Evolutionary conservation across 2,888 invertebrate genomes (phyloP).

Genomic region (Macrophya alboannulata): DNA sequence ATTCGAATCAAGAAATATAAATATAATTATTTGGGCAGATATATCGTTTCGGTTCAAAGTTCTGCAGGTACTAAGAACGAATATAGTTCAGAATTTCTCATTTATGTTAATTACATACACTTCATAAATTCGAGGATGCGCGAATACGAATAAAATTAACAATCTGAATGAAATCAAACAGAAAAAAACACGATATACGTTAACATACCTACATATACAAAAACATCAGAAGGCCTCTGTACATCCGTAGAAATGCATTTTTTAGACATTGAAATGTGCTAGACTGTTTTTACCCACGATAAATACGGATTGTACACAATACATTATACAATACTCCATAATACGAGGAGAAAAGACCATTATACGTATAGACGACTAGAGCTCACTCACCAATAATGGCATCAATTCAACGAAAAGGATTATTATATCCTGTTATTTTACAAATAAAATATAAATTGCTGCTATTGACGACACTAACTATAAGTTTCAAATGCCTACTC

Average conservation of each 20-base stretch:
- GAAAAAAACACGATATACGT: background rate
- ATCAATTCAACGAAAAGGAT: slow-evolving; percentile 9
- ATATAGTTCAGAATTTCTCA: slow-evolving; percentile 11
- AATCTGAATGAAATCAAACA: background rate
- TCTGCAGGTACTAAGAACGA: slow-evolving; percentile 35
- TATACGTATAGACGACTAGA: slow-evolving; percentile 34
- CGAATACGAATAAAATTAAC: slow-evolving; percentile 42
- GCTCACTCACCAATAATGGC: slow-evolving; percentile 51
- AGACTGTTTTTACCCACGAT: background rate
- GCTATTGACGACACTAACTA: slow-evolving; percentile 5
- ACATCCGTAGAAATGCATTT: slow-evolving; percentile 50
- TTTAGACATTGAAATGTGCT: slow-evolving; percentile 41
- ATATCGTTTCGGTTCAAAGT: slow-evolving; percentile 11
- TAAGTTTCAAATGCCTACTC: background rate
- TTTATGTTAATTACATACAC: slow-evolving; percentile 8
- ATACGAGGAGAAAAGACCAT: background rate
- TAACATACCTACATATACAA: background rate
- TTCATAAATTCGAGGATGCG: slow-evolving; percentile 37
- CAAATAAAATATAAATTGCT: slow-evolving; percentile 38
- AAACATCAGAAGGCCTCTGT: slow-evolving; percentile 38
- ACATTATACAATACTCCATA: slow-evolving; percentile 1
- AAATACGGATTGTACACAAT: slow-evolving; percentile 19
- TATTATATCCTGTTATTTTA: background rate
- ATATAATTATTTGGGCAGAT: slow-evolving; percentile 21
- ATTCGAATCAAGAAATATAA: slow-evolving; percentile 52